Evolutionary conservation across 2,888 invertebrate species (phyloP), one percentile per base, ranked within the genome.

Genomic region (Antheraea yamamai): DNA sequence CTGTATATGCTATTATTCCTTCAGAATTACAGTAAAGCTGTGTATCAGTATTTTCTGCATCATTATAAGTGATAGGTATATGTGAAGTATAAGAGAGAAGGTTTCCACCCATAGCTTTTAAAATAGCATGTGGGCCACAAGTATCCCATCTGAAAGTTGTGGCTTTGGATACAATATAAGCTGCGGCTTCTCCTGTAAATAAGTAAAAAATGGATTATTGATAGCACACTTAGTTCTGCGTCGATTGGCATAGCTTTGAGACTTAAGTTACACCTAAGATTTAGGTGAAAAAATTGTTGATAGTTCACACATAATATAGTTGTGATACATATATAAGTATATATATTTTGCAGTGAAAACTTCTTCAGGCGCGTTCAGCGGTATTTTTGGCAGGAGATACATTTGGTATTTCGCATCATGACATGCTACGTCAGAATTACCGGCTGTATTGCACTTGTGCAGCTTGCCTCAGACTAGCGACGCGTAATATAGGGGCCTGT

Each of bases 101-200:
- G 81, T 97, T 97, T 1, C 99, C 99, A n/a, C 97, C 97, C n/a
- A 96, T 90, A 0, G 98, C 96, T 78, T 95, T 95, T 3, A 99
- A 90, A 75, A 99, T 96, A 0, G 98, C 97, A 84, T 99, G 98
- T 0, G 98, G 98, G 0, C 96, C 98, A 90, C 99, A 99, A 0
- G 98, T 97, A 85, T 99, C 99, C 99, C 99, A 99, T 77, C 96
- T 96, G 86, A 96, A 99, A 18, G 98, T 98, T 3, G 98, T 97
- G 39, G 96, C 96, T 88, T 97, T 97, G 74, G 97, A 96, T 0
- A 98, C 94, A 58, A 98, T 90, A 86, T 98, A 99, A 26, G 97
- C 92, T 64, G 87, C 85, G 75, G 93, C 93, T 82, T 94, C 92
- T 76, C 92, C 94, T 95, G 79, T 39, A 78, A 70, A 58, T 66